phyloP scores from a whole-genome alignment of 2,888 invertebrate genomes.

The Drepana falcataria region DNA sequence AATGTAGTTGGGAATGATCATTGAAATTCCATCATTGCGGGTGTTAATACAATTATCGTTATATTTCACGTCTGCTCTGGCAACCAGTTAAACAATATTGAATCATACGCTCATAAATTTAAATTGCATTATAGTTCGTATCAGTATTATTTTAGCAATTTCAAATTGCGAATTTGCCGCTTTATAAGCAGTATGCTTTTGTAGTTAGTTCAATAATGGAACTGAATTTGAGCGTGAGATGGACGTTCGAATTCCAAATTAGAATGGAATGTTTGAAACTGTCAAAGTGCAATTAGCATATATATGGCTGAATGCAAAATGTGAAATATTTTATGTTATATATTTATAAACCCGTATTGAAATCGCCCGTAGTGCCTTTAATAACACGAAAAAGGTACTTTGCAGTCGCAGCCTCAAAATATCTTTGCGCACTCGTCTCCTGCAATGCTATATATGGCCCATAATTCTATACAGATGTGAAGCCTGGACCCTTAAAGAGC shows the following conservation, averaged over 20 bases:
- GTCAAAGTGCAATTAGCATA: too few relatives aligned
- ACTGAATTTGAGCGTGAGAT: not conserved
- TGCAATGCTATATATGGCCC: too few relatives aligned
- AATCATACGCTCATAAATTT: not conserved
- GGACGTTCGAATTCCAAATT: too few relatives aligned
- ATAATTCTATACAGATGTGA: too few relatives aligned
- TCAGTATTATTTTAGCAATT: not conserved
- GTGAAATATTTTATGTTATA: too few relatives aligned
- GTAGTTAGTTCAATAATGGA: not conserved
- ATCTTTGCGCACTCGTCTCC: too few relatives aligned
- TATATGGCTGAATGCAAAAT: too few relatives aligned
- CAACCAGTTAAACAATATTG: not conserved
- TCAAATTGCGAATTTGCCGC: not conserved
- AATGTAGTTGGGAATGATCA: not conserved
- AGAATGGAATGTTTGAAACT: not conserved
- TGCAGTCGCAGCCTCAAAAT: too few relatives aligned
- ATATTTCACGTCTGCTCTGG: not conserved
- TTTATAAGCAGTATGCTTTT: not conserved
- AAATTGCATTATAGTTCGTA: not conserved
- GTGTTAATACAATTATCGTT: constrained; percentile 3
- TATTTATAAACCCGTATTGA: too few relatives aligned
- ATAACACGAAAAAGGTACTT: too few relatives aligned
- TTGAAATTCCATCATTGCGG: constrained; percentile 1
- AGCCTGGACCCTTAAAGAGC: too few relatives aligned
- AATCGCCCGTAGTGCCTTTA: too few relatives aligned